A percentile compares a stretch with the other conserved stretches of the same genome.
Conservation (phyloP, 2,113 vertebrate genomes). For the Hippocampus comes region DNA sequence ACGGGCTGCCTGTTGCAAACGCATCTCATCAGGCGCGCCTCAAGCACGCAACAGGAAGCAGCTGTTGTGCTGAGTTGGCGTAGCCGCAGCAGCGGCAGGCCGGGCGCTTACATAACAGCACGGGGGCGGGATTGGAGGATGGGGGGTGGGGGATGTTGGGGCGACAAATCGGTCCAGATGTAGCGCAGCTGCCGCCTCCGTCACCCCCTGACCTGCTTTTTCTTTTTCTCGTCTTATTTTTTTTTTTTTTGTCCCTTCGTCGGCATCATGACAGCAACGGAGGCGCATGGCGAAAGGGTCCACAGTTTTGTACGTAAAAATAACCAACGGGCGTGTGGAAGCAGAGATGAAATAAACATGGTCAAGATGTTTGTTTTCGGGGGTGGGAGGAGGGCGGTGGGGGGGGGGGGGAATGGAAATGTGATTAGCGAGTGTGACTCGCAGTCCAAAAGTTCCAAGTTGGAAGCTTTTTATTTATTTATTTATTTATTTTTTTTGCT, state of each 20-base stretch:
- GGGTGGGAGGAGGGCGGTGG: too few relatives aligned
- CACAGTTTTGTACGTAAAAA: too few relatives aligned
- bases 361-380: too few relatives aligned
- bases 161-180: background rate
- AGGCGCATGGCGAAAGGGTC: too few relatives aligned
- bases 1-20: background rate
- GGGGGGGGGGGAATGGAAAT: too few relatives aligned
- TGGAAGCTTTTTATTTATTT: too few relatives aligned
- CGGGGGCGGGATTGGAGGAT: background rate
- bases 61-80: slow-evolving; percentile 43
- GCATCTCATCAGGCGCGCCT: slow-evolving; percentile 25
- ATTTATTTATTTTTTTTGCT: too few relatives aligned
- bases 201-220: slow-evolving; percentile 16
- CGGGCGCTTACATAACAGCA: background rate
- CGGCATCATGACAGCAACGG: too few relatives aligned
- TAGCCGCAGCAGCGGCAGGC: slow-evolving; percentile 17
- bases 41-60: slow-evolving; percentile 56
- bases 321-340: background rate
- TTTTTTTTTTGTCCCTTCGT: background rate
- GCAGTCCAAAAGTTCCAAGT: too few relatives aligned
- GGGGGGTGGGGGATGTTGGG: background rate
- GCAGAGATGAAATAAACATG: background rate
- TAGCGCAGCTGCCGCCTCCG: slow-evolving; percentile 4
- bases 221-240: background rate
- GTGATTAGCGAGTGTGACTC: too few relatives aligned